Evolutionary conservation across 2,888 invertebrate species (phyloP).

Genomic region (Drosophila tripunctata): DNA sequence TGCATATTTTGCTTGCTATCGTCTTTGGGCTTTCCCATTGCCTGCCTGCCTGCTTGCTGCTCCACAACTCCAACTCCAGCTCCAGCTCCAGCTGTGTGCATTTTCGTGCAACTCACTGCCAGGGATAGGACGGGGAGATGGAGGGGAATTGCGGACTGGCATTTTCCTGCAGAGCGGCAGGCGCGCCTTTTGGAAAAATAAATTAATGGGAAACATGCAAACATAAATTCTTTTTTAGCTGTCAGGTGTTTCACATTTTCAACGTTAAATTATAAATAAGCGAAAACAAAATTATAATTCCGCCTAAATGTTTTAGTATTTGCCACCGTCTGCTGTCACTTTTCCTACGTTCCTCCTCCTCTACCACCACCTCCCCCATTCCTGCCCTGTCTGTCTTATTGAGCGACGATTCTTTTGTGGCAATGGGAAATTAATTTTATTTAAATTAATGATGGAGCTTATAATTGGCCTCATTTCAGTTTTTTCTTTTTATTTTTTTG

Average conservation of each 20-base stretch:
- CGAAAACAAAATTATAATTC: conserved; percentile 72
- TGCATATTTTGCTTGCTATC: conserved; percentile 26
- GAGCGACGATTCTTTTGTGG: conserved; percentile 57
- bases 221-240: conserved; percentile 81
- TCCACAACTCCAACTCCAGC: not conserved
- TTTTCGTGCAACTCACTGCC: conserved; percentile 38
- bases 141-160: conserved; percentile 18
- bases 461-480: conserved; percentile 73
- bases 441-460: conserved; percentile 77
- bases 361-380: not conserved
- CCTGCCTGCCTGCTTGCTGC: conserved; percentile 15
- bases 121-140: not conserved
- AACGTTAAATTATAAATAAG: conserved; percentile 79
- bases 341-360: not conserved
- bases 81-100: no score
- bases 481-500: conserved; percentile 20
- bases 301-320: conserved; percentile 74
- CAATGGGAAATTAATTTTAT: conserved; percentile 73
- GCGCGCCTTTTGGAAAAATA: conserved; percentile 65
- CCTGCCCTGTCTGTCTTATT: conserved; percentile 21
- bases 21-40: conserved; percentile 33
- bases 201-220: conserved; percentile 82
- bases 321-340: conserved; percentile 65
- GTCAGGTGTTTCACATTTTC: conserved; percentile 81
- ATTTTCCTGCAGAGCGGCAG: conserved; percentile 48